These are phyloP conservation scores for Anoplophora glabripennis DNA, from an alignment of 1,140 invertebrate species.

Conservation along the genomic window DNA sequence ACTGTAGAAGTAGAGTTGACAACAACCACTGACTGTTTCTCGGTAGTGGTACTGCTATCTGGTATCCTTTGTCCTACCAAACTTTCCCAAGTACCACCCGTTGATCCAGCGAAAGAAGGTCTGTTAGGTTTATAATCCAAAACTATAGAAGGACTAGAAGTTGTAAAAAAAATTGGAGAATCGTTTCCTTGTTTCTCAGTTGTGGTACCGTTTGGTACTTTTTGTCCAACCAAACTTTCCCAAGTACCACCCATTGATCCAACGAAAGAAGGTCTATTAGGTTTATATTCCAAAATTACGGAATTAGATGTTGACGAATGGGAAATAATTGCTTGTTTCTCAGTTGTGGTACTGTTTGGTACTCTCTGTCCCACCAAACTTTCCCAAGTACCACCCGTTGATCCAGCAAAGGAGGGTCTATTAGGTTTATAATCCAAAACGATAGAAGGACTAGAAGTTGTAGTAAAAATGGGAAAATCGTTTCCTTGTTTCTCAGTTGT, in stretches of 20 bases:
- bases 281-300: background rate
- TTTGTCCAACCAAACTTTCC: background rate
- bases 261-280: constrained; percentile 12
- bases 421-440: constrained; percentile 5
- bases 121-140: constrained; percentile 9
- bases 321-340: background rate
- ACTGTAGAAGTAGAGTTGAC: background rate
- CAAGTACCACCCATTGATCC: background rate
- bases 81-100: background rate
- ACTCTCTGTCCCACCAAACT: background rate
- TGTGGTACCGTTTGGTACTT: background rate
- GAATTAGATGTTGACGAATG: background rate
- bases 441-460: no score
- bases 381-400: background rate
- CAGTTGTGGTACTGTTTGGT: background rate
- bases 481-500: background rate
- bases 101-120: constrained; percentile 13
- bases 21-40: background rate
- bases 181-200: background rate
- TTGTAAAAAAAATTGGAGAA: background rate
- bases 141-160: background rate
- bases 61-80: background rate
- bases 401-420: constrained; percentile 14
- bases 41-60: background rate
- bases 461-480: background rate